Evolutionary conservation across 2,888 invertebrate species (phyloP).

Genomic region (Linnaemya tessellans): DNA sequence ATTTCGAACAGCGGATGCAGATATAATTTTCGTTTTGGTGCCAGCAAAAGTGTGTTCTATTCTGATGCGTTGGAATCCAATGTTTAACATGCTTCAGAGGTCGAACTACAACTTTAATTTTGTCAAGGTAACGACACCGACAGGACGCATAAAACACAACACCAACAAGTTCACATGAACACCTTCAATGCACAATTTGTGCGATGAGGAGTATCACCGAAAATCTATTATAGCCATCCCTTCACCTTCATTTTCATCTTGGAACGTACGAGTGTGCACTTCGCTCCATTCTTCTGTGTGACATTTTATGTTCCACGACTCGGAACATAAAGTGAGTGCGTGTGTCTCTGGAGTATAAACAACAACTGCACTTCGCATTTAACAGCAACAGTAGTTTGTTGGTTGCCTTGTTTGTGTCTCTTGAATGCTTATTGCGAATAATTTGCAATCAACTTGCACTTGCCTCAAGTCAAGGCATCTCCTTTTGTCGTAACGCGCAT

Average conservation of each 20-base stretch:
- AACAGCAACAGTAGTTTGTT: constrained; percentile 21
- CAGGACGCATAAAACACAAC: constrained; percentile 1
- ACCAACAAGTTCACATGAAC: neutral
- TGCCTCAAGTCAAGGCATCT: constrained; percentile 62
- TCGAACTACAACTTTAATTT: constrained; percentile 18
- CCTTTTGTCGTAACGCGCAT: constrained; percentile 1
- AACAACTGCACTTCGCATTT: constrained; percentile 25
- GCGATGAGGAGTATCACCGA: constrained; percentile 21
- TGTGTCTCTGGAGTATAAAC: constrained; percentile 56
- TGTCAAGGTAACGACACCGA: constrained; percentile 41
- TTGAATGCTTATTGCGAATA: constrained; percentile 78
- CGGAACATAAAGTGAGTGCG: no score
- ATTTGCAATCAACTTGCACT: constrained; percentile 80
- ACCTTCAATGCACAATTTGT: constrained; percentile 37
- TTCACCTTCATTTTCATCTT: no score
- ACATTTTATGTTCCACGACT: constrained; percentile 25
- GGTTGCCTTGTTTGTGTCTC: constrained; percentile 65
- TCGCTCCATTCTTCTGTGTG: neutral
- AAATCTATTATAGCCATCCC: constrained; percentile 12
- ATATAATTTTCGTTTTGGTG: constrained; percentile 31
- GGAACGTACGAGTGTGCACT: neutral
- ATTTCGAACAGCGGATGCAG: constrained; percentile 27
- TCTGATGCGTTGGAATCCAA: constrained; percentile 9
- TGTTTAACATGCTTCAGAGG: neutral
- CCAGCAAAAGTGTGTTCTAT: constrained; percentile 30